Conservation (phyloP, 2,888 invertebrate genomes). For the Lasioglossum pauxillum region DNA sequence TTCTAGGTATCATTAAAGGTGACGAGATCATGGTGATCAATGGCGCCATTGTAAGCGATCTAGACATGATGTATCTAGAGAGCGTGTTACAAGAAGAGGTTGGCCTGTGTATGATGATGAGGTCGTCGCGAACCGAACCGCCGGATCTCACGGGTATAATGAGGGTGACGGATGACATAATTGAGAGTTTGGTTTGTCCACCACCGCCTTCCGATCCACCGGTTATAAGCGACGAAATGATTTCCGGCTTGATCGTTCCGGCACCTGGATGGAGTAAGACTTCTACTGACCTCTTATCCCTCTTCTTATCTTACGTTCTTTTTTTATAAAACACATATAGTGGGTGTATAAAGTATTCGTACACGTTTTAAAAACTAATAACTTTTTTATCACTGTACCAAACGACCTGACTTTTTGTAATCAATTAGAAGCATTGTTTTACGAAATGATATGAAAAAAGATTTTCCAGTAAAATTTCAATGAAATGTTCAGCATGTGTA, state of each 20-base stretch:
- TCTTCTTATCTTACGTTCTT: neutral
- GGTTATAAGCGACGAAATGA: constrained; percentile 97
- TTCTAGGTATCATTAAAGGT: constrained; percentile 95
- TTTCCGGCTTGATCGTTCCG: constrained; percentile 97
- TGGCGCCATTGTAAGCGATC: constrained; percentile 98
- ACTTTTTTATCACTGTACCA: too few relatives aligned
- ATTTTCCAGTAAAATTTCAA: too few relatives aligned
- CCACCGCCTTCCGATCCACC: constrained; percentile 98
- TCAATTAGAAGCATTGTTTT: too few relatives aligned
- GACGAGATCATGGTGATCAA: constrained; percentile 99
- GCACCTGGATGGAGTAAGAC: constrained; percentile 97
- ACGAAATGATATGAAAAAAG: too few relatives aligned
- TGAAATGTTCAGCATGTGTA: too few relatives aligned
- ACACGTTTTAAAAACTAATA: too few relatives aligned
- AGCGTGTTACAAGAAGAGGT: constrained; percentile 97
- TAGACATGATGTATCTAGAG: constrained; percentile 99
- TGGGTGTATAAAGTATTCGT: too few relatives aligned
- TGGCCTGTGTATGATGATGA: constrained; percentile 98
- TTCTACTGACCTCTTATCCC: neutral
- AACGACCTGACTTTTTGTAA: too few relatives aligned
- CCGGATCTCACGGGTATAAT: constrained; percentile 88
- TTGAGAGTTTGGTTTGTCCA: constrained; percentile 97
- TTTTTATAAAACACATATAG: neutral
- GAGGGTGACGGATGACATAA: constrained; percentile 97
- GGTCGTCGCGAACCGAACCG: constrained; percentile 88